A percentile compares a stretch with the other conserved stretches of the same genome.
Evolutionary conservation across 1,140 invertebrate genomes (phyloP).

Genomic region (Lethocerus indicus): DNA sequence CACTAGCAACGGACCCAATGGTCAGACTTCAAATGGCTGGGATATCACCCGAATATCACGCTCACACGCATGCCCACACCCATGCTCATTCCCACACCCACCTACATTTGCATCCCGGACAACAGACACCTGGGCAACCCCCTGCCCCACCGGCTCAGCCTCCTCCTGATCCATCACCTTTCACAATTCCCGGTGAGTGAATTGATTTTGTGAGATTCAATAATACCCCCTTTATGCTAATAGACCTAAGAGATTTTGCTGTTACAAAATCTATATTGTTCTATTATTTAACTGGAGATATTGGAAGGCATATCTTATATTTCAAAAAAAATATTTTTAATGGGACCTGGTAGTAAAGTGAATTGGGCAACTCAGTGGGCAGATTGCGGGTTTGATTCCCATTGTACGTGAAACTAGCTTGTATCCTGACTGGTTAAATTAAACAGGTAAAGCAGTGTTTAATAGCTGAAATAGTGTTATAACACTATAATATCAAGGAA

Average conservation of each 20-base stretch:
- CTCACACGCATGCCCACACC: slow-evolving; percentile 68
- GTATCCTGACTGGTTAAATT: no score
- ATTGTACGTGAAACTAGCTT: no score
- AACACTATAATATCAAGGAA: neutral
- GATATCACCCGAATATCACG: slow-evolving; percentile 61
- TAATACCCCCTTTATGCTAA: no score
- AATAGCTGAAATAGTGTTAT: neutral
- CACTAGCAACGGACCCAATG: slow-evolving; percentile 53
- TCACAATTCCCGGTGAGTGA: slow-evolving; percentile 36
- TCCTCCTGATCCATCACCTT: slow-evolving; percentile 34
- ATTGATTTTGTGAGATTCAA: no score
- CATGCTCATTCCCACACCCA: slow-evolving; percentile 58
- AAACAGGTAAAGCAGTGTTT: neutral
- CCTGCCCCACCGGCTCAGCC: slow-evolving; percentile 22
- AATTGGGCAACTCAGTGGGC: no score
- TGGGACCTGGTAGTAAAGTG: no score
- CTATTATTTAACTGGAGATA: no score
- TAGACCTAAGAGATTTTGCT: no score
- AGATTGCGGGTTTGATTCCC: no score
- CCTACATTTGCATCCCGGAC: slow-evolving; percentile 70
- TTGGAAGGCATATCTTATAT: no score
- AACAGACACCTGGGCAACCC: slow-evolving; percentile 40
- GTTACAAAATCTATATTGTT: no score
- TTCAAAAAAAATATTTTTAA: no score
- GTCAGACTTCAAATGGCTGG: slow-evolving; percentile 70